phyloP scores from a whole-genome alignment of 2,888 invertebrate genomes.

The Octonoba sinensis region DNA sequence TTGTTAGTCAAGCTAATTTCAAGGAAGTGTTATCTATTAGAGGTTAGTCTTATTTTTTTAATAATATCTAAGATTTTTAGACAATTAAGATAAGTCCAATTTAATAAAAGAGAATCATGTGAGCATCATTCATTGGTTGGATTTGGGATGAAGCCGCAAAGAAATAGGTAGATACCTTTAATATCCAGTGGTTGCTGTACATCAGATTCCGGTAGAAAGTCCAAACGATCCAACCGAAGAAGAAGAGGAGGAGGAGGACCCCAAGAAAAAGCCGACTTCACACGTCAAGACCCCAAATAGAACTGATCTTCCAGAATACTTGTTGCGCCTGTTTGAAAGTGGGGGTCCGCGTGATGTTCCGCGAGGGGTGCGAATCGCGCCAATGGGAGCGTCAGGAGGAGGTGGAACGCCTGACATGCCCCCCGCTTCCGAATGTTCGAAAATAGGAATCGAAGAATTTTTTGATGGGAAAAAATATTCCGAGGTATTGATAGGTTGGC shows the following conservation, averaged over 20 bases:
- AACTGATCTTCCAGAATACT: slow-evolving; percentile 34
- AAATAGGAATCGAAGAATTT: slow-evolving; percentile 35
- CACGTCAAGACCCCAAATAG: slow-evolving; percentile 36
- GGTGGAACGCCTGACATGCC: slow-evolving; percentile 43
- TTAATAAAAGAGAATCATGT: too few species aligned
- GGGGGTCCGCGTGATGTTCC: slow-evolving; percentile 19
- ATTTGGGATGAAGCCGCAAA: too few species aligned
- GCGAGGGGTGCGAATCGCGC: slow-evolving; percentile 26
- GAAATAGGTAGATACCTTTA: too few species aligned
- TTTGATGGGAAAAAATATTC: slow-evolving; percentile 20
- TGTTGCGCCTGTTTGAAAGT: slow-evolving; percentile 39
- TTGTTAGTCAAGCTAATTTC: too few species aligned
- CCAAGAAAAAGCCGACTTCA: slow-evolving; percentile 15
- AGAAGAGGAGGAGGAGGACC: neutral
- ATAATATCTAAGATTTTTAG: too few species aligned
- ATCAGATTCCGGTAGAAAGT: neutral
- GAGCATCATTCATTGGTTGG: too few species aligned
- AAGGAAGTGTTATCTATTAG: too few species aligned
- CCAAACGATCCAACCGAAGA: neutral
- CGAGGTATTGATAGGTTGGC: slow-evolving; percentile 18
- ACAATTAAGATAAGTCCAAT: too few species aligned
- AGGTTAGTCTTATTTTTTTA: too few species aligned
- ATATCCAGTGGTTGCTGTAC: too few species aligned
- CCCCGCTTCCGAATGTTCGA: slow-evolving; percentile 1
- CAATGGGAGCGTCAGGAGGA: slow-evolving; percentile 33